Percentiles rank a stretch among this genome's conserved stretches.
Conservation (phyloP, 2,888 invertebrate genomes). For the Leptinotarsa haldemani region DNA sequence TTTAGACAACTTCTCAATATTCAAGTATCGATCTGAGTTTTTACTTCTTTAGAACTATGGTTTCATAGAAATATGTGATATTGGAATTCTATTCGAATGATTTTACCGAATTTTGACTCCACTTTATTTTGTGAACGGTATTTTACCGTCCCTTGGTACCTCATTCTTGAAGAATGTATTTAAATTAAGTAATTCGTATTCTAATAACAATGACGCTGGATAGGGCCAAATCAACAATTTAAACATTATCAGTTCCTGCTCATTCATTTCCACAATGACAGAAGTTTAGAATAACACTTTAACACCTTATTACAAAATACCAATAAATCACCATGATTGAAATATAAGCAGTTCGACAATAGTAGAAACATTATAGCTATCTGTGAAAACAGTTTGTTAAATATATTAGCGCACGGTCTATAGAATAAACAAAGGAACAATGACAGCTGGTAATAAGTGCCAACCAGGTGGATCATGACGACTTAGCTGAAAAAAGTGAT, state of each 20-base stretch:
- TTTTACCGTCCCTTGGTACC: background rate
- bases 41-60: background rate
- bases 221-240: background rate
- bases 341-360: conserved; percentile 8
- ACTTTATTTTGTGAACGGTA: background rate
- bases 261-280: conserved; percentile 1
- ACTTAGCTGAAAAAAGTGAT: conserved; percentile 2
- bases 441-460: background rate
- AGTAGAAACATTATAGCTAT: background rate
- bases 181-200: conserved; percentile 8
- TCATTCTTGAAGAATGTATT: background rate
- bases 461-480: conserved; percentile 2
- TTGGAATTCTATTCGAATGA: background rate
- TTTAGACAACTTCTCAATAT: no score
- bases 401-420: conserved; percentile 9
- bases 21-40: no score
- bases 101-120: background rate
- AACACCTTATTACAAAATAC: conserved; percentile 4
- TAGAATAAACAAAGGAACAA: conserved; percentile 7
- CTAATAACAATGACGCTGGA: background rate
- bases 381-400: conserved; percentile 3
- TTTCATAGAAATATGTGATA: background rate
- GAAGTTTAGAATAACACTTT: background rate
- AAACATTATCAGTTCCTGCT: background rate
- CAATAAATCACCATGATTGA: conserved; percentile 18